phyloP scores from a whole-genome alignment of 2,888 invertebrate genomes.

The Agrotis clavis region DNA sequence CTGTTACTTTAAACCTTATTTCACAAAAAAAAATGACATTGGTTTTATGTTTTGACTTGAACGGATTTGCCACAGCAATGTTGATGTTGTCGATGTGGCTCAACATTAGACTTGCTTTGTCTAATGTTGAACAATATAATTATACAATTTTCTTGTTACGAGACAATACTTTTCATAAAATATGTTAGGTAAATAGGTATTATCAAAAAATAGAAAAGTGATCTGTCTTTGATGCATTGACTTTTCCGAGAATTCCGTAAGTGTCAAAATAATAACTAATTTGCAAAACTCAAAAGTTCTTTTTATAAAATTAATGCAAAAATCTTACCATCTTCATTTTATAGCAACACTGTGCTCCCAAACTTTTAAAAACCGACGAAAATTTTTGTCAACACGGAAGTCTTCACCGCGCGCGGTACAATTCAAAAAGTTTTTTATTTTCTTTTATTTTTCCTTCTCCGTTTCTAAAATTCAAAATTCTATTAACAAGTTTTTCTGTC shows the following conservation, averaged over 20 bases:
- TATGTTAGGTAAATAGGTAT: too few species aligned
- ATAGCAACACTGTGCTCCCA: slow-evolving; percentile 34
- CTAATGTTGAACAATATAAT: too few species aligned
- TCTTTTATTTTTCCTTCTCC: slow-evolving; percentile 19
- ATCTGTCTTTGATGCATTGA: too few species aligned
- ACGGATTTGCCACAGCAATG: too few species aligned
- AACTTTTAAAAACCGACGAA: slow-evolving; percentile 38
- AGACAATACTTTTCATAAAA: too few species aligned
- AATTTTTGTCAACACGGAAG: slow-evolving; percentile 43
- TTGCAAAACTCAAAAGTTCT: background rate
- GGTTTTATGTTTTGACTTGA: too few species aligned
- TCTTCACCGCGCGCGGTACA: slow-evolving; percentile 33
- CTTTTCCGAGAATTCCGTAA: background rate
- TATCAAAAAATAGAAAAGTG: too few species aligned
- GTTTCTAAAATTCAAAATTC: slow-evolving; percentile 53
- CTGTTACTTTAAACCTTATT: too few species aligned
- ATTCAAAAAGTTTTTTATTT: slow-evolving; percentile 46
- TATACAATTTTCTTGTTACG: too few species aligned
- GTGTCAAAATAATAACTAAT: background rate
- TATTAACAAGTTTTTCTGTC: slow-evolving; percentile 50
- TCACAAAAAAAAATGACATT: too few species aligned
- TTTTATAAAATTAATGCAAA: slow-evolving; percentile 25
- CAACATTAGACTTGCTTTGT: too few species aligned
- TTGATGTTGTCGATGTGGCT: too few species aligned
- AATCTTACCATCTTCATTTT: slow-evolving; percentile 27